Conservation (phyloP, 2,888 invertebrate genomes). For the Matsumyia berberina region DNA sequence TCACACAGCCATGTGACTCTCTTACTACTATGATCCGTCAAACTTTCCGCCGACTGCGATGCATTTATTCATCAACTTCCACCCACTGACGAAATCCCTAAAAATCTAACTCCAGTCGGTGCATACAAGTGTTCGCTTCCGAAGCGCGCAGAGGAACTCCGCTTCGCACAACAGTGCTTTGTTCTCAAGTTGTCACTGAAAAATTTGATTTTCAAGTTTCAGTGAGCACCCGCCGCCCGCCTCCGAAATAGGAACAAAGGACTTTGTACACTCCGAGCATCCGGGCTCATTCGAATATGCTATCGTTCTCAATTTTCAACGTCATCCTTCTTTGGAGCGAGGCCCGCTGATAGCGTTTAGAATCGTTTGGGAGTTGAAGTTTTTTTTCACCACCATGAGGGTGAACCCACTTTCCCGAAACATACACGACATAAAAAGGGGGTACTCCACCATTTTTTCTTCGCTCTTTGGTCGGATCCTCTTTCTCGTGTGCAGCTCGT, state of each 20-base stretch:
- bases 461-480: slow-evolving; percentile 5
- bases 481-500: slow-evolving; percentile 18
- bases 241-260: slow-evolving; percentile 29
- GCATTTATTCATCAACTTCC: slow-evolving; percentile 42
- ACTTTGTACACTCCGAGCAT: slow-evolving; percentile 29
- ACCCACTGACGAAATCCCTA: slow-evolving; percentile 9
- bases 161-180: slow-evolving; percentile 35
- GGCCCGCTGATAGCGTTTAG: slow-evolving; percentile 52
- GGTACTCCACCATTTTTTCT: background rate
- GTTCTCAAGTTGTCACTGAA: slow-evolving; percentile 64
- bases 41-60: slow-evolving; percentile 21
- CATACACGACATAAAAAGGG: slow-evolving; percentile 63
- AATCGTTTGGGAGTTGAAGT: slow-evolving; percentile 22
- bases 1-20: slow-evolving; percentile 9
- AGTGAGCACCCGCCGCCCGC: background rate
- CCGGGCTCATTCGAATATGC: slow-evolving; percentile 54
- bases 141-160: background rate
- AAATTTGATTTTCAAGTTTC: slow-evolving; percentile 60
- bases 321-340: slow-evolving; percentile 42
- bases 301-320: slow-evolving; percentile 58
- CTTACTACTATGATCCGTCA: slow-evolving; percentile 22
- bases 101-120: slow-evolving; percentile 23
- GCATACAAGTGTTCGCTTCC: slow-evolving; percentile 4
- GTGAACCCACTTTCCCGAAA: slow-evolving; percentile 43
- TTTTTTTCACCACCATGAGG: slow-evolving; percentile 19